A percentile compares a stretch with the other conserved stretches of the same genome.
Conservation (phyloP, 2,888 invertebrate species). For the Argyresthia albistria region DNA sequence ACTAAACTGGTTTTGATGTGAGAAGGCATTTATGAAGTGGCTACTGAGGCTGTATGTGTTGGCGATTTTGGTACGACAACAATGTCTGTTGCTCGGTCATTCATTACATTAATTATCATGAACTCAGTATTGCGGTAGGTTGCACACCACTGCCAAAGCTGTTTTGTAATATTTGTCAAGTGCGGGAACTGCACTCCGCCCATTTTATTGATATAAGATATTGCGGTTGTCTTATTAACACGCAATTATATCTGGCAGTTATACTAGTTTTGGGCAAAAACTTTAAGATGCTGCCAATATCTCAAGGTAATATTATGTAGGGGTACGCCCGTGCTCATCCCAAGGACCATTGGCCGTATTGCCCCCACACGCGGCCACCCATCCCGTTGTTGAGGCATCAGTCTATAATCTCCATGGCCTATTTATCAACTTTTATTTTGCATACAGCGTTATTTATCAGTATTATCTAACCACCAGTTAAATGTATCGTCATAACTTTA, state of each 20-base stretch:
- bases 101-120: neutral
- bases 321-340: neutral
- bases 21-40: neutral
- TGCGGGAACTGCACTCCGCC: slow-evolving; percentile 3
- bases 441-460: neutral
- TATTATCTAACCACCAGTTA: slow-evolving; percentile 7
- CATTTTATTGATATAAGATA: neutral
- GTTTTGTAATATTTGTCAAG: neutral
- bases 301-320: slow-evolving; percentile 6
- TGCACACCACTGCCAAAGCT: slow-evolving; percentile 6
- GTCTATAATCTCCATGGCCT: slow-evolving; percentile 14
- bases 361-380: neutral
- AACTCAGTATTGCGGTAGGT: neutral
- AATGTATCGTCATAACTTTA: slow-evolving; percentile 2
- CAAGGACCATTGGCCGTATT: neutral
- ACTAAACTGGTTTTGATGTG: too few species aligned
- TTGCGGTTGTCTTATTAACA: slow-evolving; percentile 1
- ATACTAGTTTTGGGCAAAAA: neutral
- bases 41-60: neutral
- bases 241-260: neutral
- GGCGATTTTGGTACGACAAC: neutral
- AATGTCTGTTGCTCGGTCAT: neutral
- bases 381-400: slow-evolving; percentile 14
- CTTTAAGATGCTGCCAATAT: slow-evolving; percentile 3
- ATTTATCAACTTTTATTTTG: slow-evolving; percentile 3